A percentile compares a stretch with the other conserved stretches of the same genome.
These are phyloP conservation scores for Polylopha cassiicola DNA, from an alignment of 2,888 invertebrate species.

Conservation along the genomic window DNA sequence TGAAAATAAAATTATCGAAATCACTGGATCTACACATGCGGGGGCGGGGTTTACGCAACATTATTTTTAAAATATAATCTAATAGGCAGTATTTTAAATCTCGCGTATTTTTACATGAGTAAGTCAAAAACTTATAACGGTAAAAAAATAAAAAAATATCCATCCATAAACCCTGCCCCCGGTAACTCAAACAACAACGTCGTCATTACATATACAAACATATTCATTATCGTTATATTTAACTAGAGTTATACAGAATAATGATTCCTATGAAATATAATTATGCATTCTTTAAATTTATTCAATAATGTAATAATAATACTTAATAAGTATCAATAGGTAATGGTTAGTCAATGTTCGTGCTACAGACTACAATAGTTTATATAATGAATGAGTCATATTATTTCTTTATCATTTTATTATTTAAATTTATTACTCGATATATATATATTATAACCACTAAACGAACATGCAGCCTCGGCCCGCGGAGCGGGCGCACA, in stretches of 20 bases:
- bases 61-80: slow-evolving; percentile 77
- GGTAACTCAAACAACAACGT: slow-evolving; percentile 54
- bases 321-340: slow-evolving; percentile 77
- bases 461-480: slow-evolving; percentile 73
- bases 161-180: slow-evolving; percentile 72
- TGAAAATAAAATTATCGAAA: slow-evolving; percentile 77
- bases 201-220: slow-evolving; percentile 59
- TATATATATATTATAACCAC: slow-evolving; percentile 55
- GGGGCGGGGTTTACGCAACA: slow-evolving; percentile 70
- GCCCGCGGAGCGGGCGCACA: slow-evolving; percentile 57
- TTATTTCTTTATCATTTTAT: slow-evolving; percentile 68
- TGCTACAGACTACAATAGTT: slow-evolving; percentile 74
- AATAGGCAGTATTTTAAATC: slow-evolving; percentile 72
- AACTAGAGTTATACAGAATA: slow-evolving; percentile 79
- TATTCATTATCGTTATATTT: slow-evolving; percentile 74
- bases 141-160: slow-evolving; percentile 78
- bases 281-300: slow-evolving; percentile 78
- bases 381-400: slow-evolving; percentile 74
- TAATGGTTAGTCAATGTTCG: slow-evolving; percentile 75
- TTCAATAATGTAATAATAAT: slow-evolving; percentile 77
- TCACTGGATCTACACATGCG: slow-evolving; percentile 69
- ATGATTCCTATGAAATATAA: slow-evolving; percentile 79
- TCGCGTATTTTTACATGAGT: slow-evolving; percentile 69
- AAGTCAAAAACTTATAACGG: slow-evolving; percentile 74
- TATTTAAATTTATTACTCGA: slow-evolving; percentile 70